Base-by-base conservation (phyloP, 2,888 invertebrate species). In the Caenorhabditis japonica region DNA sequence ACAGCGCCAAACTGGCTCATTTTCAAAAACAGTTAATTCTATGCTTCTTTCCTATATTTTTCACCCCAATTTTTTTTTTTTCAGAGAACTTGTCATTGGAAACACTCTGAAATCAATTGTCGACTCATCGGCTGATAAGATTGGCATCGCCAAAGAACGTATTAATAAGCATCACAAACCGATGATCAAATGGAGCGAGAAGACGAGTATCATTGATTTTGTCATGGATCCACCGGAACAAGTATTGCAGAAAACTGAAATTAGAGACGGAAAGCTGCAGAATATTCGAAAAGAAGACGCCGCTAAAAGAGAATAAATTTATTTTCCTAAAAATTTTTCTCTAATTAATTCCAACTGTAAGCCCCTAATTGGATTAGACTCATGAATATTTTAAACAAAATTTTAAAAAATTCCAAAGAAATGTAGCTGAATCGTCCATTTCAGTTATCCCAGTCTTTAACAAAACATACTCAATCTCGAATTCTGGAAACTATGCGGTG, bases 221-320 rank as follows among this genome's bases (percentile, higher is more conserved):
- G 69, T 53, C 41, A 75, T 69, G 62, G 75, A 75, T 0, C 75
- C 75, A 13, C n/a, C n/a, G n/a, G n/a, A n/a, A n/a, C n/a, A n/a
- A n/a, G n/a, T n/a, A n/a, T 25, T 75, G 19, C 59, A 69, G 34
- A 75, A 70, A 43, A 69, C 74, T 3, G 61, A 53, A 0, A 58
- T 64, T 23, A 46, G 36, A 5, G 61, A 53, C 15, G 52, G 43
- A 25, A 47, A 56, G 36, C 51, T 74, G 49, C 51, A 59, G 33
- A 12, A 51, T 36, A 43, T 64, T 41, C 3, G 46, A 8, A 64
- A 64, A 43, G 49, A 49, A 3, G 15, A 12, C 25, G 55, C 13
- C 30, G n/a, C n/a, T n/a, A n/a, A n/a, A n/a, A n/a, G n/a, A n/a
- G n/a, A n/a, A n/a, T n/a, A n/a, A n/a, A n/a, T n/a, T n/a, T n/a